Evolutionary conservation across 2,888 invertebrate species (phyloP), one percentile per base, ranked within the genome.

Genomic region (Petrolisthes manimaculis): DNA sequence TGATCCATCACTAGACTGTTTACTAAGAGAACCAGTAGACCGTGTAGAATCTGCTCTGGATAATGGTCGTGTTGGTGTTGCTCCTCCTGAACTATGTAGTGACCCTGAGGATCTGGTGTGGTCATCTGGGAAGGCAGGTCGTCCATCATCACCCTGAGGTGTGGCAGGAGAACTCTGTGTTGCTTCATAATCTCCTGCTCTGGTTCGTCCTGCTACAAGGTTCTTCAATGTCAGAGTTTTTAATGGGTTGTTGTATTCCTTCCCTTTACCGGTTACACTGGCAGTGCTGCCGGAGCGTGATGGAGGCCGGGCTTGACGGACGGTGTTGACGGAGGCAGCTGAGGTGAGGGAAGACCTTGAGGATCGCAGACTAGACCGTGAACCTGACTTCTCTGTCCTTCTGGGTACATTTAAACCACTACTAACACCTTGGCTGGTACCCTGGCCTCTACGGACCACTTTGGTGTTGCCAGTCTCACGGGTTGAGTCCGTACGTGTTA

Each of bases 1-100:
- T n/a, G 89, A 89, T n/a, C 89, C 89, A 21, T 90, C 90, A 53
- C 89, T 90, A 69, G 90, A 89, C 71, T 90, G 90, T 61, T 89
- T 87, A 83, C 89, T 88, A 71, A 90, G 83, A 9, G 89, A 90
- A 6, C 90, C 89, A 51, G 86, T 87, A 9, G 90, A 90, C 4
- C 89, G 86, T n/a, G 86, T 83, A 8, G 89, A 89, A 69, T 89
- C 88, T 61, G 86, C 89, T 8, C 90, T 82, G 56, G 90, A 90
- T 8, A 90, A 82, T 14, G 90, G 86, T 1, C 88, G 83, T 12
- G 86, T 83, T 54, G 90, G 86, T 14, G 88, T 86, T 24, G 75
- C 80, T 6, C 89, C 89, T 3, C 86, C 89, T 4, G 90, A 90
- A 71, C 89, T 90, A 12, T 86, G 84, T 12, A 90, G 86, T 6